Base-by-base conservation (phyloP, 2,797 vertebrate genomes). In the Eptatretus atami region DNA sequence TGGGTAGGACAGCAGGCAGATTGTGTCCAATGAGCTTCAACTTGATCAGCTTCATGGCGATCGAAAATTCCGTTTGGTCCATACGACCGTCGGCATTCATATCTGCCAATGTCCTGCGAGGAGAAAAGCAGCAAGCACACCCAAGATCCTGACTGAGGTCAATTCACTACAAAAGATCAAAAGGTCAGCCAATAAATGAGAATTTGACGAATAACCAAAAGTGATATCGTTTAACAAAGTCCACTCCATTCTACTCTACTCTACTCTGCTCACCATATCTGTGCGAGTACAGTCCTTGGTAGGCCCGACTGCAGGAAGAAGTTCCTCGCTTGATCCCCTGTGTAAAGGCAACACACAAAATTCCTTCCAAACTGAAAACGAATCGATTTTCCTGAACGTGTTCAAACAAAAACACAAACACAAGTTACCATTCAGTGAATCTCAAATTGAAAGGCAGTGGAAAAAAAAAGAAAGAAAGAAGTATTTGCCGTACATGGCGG, bases 31-130 rank as follows among this genome's bases (percentile, higher is more conserved):
- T 88, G 4, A 98, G 79, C 69, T 86, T 94, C 69, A 98, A 76
- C 53, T 98, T 98, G 73, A 98, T 98, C 64, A 98, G 83, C 69
- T 98, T 98, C 90, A 98, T 98, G 63, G 90, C 90, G 67, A 98
- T 94, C 70, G 90, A 98, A 71, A 98, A 98, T 75, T 98, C 90
- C 63, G 87, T 67, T 66, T 87, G 83, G 69, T 98, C 88, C 90
- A 98, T 98, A 54, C 80, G 81, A 3, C 90, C 90, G 65, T 98
- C 90, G 9, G 82, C 82, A 76, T 96, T 95, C 83, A 90, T 83
- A 68, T 96, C 88, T 63, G 88, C 88, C 67, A 96, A 75, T 63
- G 86, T 86, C 90, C 90, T 98, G 70, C 9, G 69, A 67, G 71
- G 12, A 64, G 19, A 65, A 65, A 67, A 64, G 10, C 44, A 63